Base-by-base conservation (phyloP, 2,113 vertebrate genomes). In the Phocoena phocoena region DNA sequence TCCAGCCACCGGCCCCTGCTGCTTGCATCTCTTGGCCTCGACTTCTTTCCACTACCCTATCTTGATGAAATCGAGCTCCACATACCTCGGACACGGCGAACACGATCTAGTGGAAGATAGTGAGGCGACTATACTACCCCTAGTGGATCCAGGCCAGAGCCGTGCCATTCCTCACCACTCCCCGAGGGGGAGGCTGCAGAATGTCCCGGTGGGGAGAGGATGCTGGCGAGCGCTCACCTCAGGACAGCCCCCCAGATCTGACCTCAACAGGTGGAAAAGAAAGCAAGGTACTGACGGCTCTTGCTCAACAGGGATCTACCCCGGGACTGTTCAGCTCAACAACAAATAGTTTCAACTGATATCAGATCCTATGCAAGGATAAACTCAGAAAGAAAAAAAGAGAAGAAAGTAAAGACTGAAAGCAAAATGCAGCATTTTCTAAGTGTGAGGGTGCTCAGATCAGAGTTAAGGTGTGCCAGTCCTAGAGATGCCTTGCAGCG, bases 381-480 rank as follows among this genome's bases (percentile, higher is more conserved):
- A 88, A 82, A 53, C 70, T 38, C 6, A 0, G 2, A 41, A 58
- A 36, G 3, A 58, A 13, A n/a, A 38, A 80, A 80, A 80, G 47
- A 76, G 47, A 74, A 76, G 47, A 21, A 63, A 31, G 20, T 23
- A 31, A 76, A 77, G 47, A 31, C 9, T 20, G n/a, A 83, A 41
- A 26, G 31, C 26, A 31, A 62, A 84, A 36, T 11, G 1, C 63
- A 53, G 77, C 26, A 9, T 38, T 74, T 77, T 62, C 91, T 60
- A 38, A 63, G 70, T 9, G 8, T 6, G 5, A 36, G 55, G 31
- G 18, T 2, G 17, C 47, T 65, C 31, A 9, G 47, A 53, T 38
- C 21, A 8, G 25, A 67, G 47, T 6, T 6, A 14, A 18, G 23
- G 7, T 2, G 0, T 3, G 15, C 28, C 5, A 8, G 18, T 1